A percentile compares a stretch with the other conserved stretches of the same genome.
Evolutionary conservation across 2,113 vertebrate species (phyloP).

Genomic region (Willisornis vidua): DNA sequence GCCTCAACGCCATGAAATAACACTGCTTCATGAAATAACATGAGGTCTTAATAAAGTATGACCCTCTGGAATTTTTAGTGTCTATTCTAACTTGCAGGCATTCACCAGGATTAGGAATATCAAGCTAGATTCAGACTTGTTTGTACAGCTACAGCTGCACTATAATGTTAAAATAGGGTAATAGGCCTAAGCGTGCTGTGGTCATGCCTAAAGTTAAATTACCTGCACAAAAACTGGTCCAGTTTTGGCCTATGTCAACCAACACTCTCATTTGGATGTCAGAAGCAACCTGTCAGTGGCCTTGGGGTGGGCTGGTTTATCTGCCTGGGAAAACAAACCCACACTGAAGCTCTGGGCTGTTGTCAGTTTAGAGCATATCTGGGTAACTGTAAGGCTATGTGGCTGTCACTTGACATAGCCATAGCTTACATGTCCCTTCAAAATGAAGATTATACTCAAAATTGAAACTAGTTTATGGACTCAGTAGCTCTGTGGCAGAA

Average conservation of each 20-base stretch:
- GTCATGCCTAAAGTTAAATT: background rate
- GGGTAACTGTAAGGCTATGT: background rate
- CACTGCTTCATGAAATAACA: background rate
- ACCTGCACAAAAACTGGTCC: background rate
- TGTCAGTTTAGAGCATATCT: background rate
- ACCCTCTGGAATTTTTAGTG: background rate
- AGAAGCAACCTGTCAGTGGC: background rate
- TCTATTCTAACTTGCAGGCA: background rate
- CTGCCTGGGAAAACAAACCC: background rate
- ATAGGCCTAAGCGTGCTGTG: rapidly evolving
- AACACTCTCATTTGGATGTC: background rate
- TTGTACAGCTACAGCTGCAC: background rate
- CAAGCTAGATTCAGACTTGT: background rate
- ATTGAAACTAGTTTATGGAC: background rate
- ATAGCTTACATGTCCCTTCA: background rate
- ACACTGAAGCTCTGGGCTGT: background rate
- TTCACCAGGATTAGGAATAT: background rate
- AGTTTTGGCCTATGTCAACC: background rate
- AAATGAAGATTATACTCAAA: background rate
- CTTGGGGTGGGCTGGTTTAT: background rate
- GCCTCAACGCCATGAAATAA: background rate
- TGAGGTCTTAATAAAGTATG: background rate
- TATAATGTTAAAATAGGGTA: background rate
- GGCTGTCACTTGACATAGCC: background rate
- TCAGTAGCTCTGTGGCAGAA: background rate